phyloP scores from a whole-genome alignment of 1,140 invertebrate genomes.

The Drosophila subobscura region DNA sequence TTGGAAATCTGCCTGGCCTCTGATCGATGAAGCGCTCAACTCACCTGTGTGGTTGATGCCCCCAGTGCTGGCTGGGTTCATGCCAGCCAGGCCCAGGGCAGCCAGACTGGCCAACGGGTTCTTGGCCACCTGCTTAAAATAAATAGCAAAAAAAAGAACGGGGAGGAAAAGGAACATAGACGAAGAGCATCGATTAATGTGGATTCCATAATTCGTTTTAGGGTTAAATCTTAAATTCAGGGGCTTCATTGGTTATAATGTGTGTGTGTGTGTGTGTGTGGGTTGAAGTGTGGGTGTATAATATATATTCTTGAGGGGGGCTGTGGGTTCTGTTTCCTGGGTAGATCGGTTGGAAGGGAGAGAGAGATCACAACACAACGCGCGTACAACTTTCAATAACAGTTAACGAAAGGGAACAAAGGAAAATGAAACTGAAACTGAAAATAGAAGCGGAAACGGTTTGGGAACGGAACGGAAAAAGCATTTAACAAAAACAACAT shows the following conservation, averaged over 20 bases:
- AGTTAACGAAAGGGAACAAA: slow-evolving; percentile 39
- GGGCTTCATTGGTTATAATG: slow-evolving; percentile 45
- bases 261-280: slow-evolving; percentile 17
- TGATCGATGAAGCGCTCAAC: slow-evolving; percentile 61
- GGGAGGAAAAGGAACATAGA: slow-evolving; percentile 18
- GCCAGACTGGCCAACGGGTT: slow-evolving; percentile 93
- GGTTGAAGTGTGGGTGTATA: slow-evolving; percentile 27
- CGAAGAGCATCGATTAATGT: slow-evolving; percentile 13
- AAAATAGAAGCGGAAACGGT: slow-evolving; percentile 24
- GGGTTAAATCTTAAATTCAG: slow-evolving; percentile 10
- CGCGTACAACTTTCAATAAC: slow-evolving; percentile 64
- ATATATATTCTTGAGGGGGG: slow-evolving; percentile 14
- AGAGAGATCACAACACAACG: slow-evolving; percentile 68
- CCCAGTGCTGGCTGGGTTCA: slow-evolving; percentile 91
- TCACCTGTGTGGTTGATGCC: slow-evolving; percentile 95
- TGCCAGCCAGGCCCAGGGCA: slow-evolving; percentile 92
- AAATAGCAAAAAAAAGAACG: not conserved
- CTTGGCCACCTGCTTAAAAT: slow-evolving; percentile 86
- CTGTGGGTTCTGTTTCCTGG: not conserved
- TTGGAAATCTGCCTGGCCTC: slow-evolving; percentile 53
- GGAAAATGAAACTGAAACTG: slow-evolving; percentile 26
- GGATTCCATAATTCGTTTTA: slow-evolving; percentile 15
- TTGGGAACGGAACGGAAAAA: slow-evolving; percentile 26
- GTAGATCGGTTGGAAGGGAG: slow-evolving; percentile 11
- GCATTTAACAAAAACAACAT: slow-evolving; percentile 39